Conservation (phyloP, 2,888 invertebrate genomes). For the Miltochrista miniata region DNA sequence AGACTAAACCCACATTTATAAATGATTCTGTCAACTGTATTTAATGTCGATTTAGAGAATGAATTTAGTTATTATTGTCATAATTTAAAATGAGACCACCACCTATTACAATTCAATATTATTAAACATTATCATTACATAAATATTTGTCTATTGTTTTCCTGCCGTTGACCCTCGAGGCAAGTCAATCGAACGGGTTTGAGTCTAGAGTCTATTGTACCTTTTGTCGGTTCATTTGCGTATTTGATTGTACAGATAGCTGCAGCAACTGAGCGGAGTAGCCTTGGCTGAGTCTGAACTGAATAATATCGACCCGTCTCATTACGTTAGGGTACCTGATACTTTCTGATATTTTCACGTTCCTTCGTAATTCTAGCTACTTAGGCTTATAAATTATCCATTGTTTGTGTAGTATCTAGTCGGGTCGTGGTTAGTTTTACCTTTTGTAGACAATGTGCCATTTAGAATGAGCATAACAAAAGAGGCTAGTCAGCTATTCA, state of each 20-base stretch:
- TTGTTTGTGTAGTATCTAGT: slow-evolving; percentile 18
- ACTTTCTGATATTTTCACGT: slow-evolving; percentile 13
- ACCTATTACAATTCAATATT: slow-evolving; percentile 24
- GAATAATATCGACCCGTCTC: slow-evolving; percentile 36
- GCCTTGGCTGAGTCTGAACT: slow-evolving; percentile 35
- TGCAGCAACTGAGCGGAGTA: slow-evolving; percentile 21
- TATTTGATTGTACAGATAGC: slow-evolving; percentile 23
- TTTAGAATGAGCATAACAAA: slow-evolving; percentile 55
- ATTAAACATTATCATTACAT: slow-evolving; percentile 18
- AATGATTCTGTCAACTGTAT: too few species aligned
- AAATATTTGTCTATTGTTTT: slow-evolving; percentile 44
- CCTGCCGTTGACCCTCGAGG: slow-evolving; percentile 43
- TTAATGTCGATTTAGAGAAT: too few species aligned
- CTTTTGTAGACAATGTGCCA: slow-evolving; percentile 51
- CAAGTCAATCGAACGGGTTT: slow-evolving; percentile 45
- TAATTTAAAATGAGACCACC: slow-evolving; percentile 13
- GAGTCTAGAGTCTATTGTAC: slow-evolving; percentile 36
- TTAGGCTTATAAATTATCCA: too few species aligned
- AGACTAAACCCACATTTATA: too few species aligned
- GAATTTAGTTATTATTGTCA: too few species aligned
- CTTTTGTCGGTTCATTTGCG: slow-evolving; percentile 38
- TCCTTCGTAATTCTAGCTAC: slow-evolving; percentile 2
- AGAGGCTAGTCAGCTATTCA: slow-evolving; percentile 53
- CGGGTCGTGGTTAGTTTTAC: slow-evolving; percentile 34
- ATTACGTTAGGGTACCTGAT: slow-evolving; percentile 28